Evolutionary conservation across 2,888 invertebrate genomes (phyloP), one percentile per base, ranked within the genome.

Genomic region (Cataglyphis cursor): DNA sequence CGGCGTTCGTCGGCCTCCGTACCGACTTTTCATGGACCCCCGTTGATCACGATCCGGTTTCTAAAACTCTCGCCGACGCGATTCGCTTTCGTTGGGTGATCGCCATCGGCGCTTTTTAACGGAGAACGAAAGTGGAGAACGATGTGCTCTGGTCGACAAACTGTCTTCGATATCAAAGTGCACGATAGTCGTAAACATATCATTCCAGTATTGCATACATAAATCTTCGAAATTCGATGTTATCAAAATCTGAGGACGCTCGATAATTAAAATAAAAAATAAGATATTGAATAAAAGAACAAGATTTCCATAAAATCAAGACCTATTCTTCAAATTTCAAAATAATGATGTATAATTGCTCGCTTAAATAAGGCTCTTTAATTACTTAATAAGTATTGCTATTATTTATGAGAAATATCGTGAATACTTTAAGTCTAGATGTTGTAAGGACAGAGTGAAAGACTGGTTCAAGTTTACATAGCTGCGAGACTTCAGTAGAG

Each of bases 391-490:
- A 0, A 28, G 41, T 65, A 76, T 65, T 41, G n/a, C 12, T 51
- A 21, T 12, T 10, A 28, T 76, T 0, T 28, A 12, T 41, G 9
- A 78, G 8, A 8, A 57, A 3, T 44, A 44, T 76, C 10, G 12
- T 5, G 35, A 57, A 68, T 51, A 59, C 24, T 10, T 12, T 35
- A n/a, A 68, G 15, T 31, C 12, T 31, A 44, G 44, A 35, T 44
- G 44, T 41, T 76, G 54, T 59, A 57, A 59, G 68, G 86, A 86
- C 88, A 87, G 91, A 87, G 90, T 88, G 86, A 89, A 91, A 85
- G 92, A 93, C 92, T 93, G 92, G 93, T 94, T 94, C 94, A 94
- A 94, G 94, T 94, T 94, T 93, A 93, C 87, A 91, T 90, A 81
- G 87, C 90, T 91, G 84, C 88, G 87, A 92, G 91, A 90, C 90